Percentiles rank a stretch among this genome's conserved stretches.
These are phyloP conservation scores for Cherax quadricarinatus DNA, from an alignment of 1,140 invertebrate species.

Conservation along the genomic window DNA sequence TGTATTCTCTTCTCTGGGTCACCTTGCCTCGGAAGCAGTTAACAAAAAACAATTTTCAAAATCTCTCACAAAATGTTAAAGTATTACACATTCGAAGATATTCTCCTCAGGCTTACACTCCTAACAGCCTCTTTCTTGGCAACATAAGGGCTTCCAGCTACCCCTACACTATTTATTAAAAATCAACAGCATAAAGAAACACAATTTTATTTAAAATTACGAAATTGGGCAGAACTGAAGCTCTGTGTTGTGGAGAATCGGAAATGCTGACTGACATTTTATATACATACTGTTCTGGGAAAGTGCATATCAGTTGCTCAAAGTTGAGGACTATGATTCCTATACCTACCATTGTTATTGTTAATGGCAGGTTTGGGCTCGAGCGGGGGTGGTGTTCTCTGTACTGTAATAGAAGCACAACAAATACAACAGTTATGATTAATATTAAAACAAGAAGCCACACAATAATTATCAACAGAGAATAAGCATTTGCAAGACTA, in stretches of 20 bases:
- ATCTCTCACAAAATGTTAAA: too few relatives aligned
- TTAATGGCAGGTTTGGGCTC: slow-evolving; percentile 59
- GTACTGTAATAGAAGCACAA: slow-evolving; percentile 70
- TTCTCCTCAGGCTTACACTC: too few relatives aligned
- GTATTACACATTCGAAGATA: too few relatives aligned
- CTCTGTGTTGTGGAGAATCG: not conserved
- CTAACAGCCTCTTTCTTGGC: too few relatives aligned
- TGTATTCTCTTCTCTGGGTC: too few relatives aligned
- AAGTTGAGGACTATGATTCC: not conserved
- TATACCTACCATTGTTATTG: slow-evolving; percentile 72
- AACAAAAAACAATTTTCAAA: too few relatives aligned
- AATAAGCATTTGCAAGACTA: not conserved
- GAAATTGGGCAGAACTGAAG: not conserved
- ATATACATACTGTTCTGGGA: not conserved
- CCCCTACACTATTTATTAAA: too few relatives aligned
- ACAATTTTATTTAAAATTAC: not conserved
- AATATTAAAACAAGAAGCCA: slow-evolving; percentile 23
- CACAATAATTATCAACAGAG: slow-evolving; percentile 3
- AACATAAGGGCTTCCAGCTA: too few relatives aligned
- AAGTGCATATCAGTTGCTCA: not conserved
- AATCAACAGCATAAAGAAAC: too few relatives aligned
- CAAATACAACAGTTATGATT: slow-evolving; percentile 51
- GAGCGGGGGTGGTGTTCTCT: slow-evolving; percentile 70
- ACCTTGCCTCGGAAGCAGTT: too few relatives aligned
- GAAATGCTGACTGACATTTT: not conserved